Conservation (phyloP, 2,113 vertebrate species). For the Peromyscus leucopus region DNA sequence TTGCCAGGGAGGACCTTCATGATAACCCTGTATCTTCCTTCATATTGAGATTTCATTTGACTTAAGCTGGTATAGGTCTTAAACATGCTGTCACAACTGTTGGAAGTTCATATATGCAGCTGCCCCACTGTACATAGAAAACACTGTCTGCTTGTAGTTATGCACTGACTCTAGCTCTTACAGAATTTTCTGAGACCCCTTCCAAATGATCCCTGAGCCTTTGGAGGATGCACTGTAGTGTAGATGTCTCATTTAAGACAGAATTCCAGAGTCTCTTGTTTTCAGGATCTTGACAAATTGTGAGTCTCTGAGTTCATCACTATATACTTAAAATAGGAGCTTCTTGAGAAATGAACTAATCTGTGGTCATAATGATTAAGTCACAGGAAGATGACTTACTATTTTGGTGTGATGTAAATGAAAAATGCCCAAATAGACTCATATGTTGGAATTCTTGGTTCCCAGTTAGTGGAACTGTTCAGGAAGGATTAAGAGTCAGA, state of each 20-base stretch:
- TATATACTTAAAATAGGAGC: neutral
- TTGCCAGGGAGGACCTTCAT: neutral
- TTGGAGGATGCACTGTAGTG: too few species aligned
- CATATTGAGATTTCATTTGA: neutral
- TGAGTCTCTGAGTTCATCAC: neutral
- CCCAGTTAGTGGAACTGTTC: neutral
- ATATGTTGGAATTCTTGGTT: neutral
- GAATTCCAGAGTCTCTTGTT: too few species aligned
- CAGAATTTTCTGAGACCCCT: too few species aligned
- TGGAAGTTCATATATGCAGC: too few species aligned
- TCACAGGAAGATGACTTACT: neutral
- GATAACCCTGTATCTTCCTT: too few species aligned
- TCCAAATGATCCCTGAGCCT: too few species aligned
- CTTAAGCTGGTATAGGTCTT: neutral
- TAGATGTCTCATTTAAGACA: too few species aligned
- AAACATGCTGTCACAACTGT: neutral
- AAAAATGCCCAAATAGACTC: neutral
- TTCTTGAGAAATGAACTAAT: neutral
- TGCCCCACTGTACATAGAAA: too few species aligned
- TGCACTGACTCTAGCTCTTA: too few species aligned
- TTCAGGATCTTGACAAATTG: neutral
- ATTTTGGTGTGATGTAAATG: neutral
- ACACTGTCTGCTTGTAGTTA: too few species aligned
- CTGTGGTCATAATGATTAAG: neutral
- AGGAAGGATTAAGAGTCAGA: neutral